Evolutionary conservation across 2,888 invertebrate species (phyloP).

Genomic region (Neria commutata): DNA sequence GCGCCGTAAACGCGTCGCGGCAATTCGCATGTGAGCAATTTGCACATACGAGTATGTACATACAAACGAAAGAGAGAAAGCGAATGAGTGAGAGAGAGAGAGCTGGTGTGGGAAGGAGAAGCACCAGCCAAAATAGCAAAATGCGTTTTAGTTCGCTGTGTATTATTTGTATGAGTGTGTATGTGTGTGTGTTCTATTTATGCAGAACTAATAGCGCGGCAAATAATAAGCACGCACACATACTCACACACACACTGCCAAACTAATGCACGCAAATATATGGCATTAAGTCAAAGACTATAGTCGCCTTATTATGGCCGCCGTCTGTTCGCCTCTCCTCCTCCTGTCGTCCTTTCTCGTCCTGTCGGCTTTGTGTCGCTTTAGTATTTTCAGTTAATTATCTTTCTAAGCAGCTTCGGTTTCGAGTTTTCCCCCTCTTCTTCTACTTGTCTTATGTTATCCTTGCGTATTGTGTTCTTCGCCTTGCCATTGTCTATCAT

Average conservation of each 20-base stretch:
- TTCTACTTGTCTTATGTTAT: too few species aligned
- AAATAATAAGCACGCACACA: background rate
- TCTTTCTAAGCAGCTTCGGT: background rate
- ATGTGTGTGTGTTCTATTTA: constrained; percentile 8
- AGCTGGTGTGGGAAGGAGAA: background rate
- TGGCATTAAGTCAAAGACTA: too few species aligned
- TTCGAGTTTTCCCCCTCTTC: too few species aligned
- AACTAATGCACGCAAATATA: background rate
- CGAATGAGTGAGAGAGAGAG: background rate
- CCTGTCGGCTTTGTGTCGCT: constrained; percentile 1
- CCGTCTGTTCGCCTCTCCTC: background rate
- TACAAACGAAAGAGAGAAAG: background rate
- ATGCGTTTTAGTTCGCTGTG: too few species aligned
- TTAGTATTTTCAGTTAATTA: constrained; percentile 2
- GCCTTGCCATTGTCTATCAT: background rate
- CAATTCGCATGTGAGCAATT: background rate
- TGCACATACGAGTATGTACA: background rate
- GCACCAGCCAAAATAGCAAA: background rate
- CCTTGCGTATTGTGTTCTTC: background rate
- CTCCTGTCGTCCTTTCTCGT: too few species aligned
- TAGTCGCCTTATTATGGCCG: background rate
- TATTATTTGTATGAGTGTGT: background rate
- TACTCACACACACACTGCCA: background rate
- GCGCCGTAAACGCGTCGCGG: too few species aligned
- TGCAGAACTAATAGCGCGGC: constrained; percentile 18